phyloP scores from a whole-genome alignment of 2,888 invertebrate species.

The Plagiodera versicolora region DNA sequence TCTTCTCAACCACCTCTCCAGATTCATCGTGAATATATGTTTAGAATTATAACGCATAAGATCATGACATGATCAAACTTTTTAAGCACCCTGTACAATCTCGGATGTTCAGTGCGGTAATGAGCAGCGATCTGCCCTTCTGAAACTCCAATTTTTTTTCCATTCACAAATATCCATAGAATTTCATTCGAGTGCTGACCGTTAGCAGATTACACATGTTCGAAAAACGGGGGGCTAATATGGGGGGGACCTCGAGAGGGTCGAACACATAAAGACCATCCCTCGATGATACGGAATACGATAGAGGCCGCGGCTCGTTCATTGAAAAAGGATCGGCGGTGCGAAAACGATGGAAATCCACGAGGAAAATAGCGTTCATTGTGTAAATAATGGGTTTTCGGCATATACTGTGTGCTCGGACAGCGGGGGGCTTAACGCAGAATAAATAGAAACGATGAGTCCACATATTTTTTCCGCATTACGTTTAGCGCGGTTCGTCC shows the following conservation, averaged over 20 bases:
- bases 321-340: slow-evolving; percentile 28
- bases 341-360: slow-evolving; percentile 27
- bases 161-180: background rate
- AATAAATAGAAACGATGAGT: slow-evolving; percentile 30
- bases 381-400: slow-evolving; percentile 29
- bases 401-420: slow-evolving; percentile 11
- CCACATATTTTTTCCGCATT: slow-evolving; percentile 19
- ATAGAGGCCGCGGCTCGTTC: background rate
- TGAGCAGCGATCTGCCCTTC: no score
- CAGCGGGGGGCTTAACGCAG: slow-evolving; percentile 23
- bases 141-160: no score
- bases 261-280: slow-evolving; percentile 5
- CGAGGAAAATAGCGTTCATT: slow-evolving; percentile 22
- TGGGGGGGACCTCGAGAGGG: slow-evolving; percentile 15
- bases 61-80: no score
- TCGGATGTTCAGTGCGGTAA: no score
- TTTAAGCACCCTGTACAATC: no score
- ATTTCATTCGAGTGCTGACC: background rate
- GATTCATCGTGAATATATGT: no score
- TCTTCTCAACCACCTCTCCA: no score
- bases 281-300: background rate
- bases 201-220: background rate
- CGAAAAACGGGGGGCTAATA: background rate
- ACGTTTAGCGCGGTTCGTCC: background rate
- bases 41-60: no score